A percentile compares a stretch with the other conserved stretches of the same genome.
Conservation (phyloP, 2,888 invertebrate species). For the Beris chalybata region DNA sequence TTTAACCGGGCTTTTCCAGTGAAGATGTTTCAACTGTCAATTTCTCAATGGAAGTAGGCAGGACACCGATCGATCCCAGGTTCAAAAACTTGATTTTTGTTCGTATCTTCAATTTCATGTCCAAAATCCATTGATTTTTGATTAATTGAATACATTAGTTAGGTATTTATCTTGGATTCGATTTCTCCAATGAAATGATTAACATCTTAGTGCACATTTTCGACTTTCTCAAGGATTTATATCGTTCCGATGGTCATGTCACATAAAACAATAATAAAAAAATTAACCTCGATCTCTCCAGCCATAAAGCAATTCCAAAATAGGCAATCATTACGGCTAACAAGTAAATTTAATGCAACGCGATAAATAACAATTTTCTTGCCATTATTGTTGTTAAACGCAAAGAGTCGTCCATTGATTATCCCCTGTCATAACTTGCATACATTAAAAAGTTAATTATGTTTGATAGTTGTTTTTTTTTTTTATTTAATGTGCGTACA, state of each 20-base stretch:
- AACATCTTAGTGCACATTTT: not conserved
- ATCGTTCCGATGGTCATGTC: slow-evolving; percentile 24
- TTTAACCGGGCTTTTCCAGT: too few relatives aligned
- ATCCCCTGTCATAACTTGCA: slow-evolving; percentile 15
- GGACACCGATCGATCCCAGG: too few relatives aligned
- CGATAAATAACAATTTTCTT: slow-evolving; percentile 27
- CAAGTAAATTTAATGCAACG: slow-evolving; percentile 1
- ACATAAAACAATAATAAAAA: not conserved
- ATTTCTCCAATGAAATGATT: too few relatives aligned
- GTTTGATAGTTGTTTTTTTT: slow-evolving; percentile 13
- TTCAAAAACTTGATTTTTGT: too few relatives aligned
- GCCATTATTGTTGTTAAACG: slow-evolving; percentile 7
- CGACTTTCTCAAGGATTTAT: slow-evolving; percentile 22
- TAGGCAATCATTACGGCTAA: too few relatives aligned
- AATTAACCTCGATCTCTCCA: not conserved
- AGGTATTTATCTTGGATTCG: too few relatives aligned
- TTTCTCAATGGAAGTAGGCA: too few relatives aligned
- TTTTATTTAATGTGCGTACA: not conserved
- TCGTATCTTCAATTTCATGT: too few relatives aligned
- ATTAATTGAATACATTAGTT: too few relatives aligned
- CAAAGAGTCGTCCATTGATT: slow-evolving; percentile 8
- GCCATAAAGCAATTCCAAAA: too few relatives aligned
- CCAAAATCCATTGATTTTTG: too few relatives aligned
- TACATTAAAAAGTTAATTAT: slow-evolving; percentile 25
- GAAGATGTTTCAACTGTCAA: too few relatives aligned